These are phyloP conservation scores for Oeneis ivallda DNA, from an alignment of 2,888 invertebrate genomes.

Conservation along the genomic window DNA sequence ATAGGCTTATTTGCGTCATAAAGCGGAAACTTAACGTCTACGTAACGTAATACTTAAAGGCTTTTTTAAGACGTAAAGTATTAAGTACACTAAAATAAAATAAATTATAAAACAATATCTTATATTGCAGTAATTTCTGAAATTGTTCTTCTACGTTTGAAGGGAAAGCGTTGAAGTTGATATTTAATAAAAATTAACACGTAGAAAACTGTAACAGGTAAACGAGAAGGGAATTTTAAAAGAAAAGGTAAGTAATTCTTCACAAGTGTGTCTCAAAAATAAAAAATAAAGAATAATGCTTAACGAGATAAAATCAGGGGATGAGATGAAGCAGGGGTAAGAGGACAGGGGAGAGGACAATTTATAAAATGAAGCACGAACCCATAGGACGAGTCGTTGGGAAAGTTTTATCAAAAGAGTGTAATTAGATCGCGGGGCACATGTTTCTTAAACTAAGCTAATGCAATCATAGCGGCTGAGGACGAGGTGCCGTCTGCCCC, in stretches of 20 bases:
- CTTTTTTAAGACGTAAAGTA: too few relatives aligned
- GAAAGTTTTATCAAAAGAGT: conserved; percentile 36
- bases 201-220: too few relatives aligned
- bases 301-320: conserved; percentile 29
- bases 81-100: background rate
- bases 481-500: background rate
- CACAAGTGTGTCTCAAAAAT: conserved; percentile 21
- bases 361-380: conserved; percentile 37
- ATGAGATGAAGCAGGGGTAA: background rate
- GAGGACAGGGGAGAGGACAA: conserved; percentile 21
- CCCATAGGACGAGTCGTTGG: conserved; percentile 30
- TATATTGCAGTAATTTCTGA: too few relatives aligned
- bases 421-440: conserved; percentile 38
- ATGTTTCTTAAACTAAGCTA: conserved; percentile 41
- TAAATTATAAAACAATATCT: background rate
- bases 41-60: too few relatives aligned
- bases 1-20: too few relatives aligned
- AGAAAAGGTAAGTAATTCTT: background rate
- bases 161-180: too few relatives aligned
- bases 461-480: conserved; percentile 29
- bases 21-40: too few relatives aligned
- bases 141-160: too few relatives aligned
- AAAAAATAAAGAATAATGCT: conserved; percentile 18
- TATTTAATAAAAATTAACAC: too few relatives aligned
- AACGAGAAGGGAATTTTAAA: background rate